Evolutionary conservation across 2,113 vertebrate species (phyloP).

Genomic region (Eira barbara): DNA sequence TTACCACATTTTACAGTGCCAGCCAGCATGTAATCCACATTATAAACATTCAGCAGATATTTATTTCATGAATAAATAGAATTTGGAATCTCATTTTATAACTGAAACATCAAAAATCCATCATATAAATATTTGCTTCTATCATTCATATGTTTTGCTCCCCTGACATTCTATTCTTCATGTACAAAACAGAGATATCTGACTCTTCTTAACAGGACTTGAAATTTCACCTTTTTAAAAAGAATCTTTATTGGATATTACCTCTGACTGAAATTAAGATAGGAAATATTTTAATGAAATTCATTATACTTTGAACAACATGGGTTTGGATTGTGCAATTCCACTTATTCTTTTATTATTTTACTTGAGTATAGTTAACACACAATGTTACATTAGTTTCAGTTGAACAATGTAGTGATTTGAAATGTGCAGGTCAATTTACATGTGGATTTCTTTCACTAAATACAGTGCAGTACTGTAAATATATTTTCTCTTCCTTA

Average conservation of each 20-base stretch:
- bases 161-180: neutral
- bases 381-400: neutral
- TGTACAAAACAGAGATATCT: neutral
- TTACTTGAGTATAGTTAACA: neutral
- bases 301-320: neutral
- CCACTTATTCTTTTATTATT: neutral
- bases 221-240: neutral
- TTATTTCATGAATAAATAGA: neutral
- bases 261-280: neutral
- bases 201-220: neutral
- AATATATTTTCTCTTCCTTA: neutral
- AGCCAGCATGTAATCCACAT: neutral
- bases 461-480: neutral
- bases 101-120: constrained; percentile 7
- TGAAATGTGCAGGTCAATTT: neutral
- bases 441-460: neutral
- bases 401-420: neutral
- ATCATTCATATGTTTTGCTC: neutral
- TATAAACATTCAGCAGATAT: neutral
- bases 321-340: neutral
- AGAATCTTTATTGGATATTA: neutral
- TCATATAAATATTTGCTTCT: neutral
- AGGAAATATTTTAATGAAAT: neutral
- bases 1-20: neutral
- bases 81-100: constrained; percentile 29